A percentile compares a stretch with the other conserved stretches of the same genome.
phyloP scores from a whole-genome alignment of 2,888 invertebrate genomes.

The Cantharis flavilabris region DNA sequence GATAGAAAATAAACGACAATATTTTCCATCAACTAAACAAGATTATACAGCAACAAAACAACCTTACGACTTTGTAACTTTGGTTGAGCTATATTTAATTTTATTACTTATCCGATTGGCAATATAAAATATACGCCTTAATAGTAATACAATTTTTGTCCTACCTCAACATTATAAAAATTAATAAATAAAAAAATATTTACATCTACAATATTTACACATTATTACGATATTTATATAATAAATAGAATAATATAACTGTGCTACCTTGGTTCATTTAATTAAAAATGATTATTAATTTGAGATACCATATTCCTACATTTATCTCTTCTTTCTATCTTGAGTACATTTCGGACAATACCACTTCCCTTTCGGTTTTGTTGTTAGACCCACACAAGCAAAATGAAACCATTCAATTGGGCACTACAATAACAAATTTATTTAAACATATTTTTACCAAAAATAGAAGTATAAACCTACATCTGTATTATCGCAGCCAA shows the following conservation, averaged over 20 bases:
- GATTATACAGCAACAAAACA: neutral
- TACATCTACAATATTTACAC: neutral
- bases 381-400: slow-evolving; percentile 87
- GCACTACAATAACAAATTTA: slow-evolving; percentile 58
- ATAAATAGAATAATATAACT: neutral
- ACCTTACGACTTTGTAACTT: neutral
- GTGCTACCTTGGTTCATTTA: neutral
- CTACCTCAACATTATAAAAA: neutral
- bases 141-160: neutral
- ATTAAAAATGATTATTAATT: neutral
- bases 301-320: neutral
- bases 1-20: neutral
- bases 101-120: neutral
- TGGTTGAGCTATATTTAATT: neutral
- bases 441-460: neutral
- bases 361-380: slow-evolving; percentile 94
- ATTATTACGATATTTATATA: neutral
- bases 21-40: neutral
- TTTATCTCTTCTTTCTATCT: slow-evolving; percentile 78
- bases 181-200: neutral
- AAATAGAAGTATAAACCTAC: slow-evolving; percentile 56
- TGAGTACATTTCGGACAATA: slow-evolving; percentile 92
- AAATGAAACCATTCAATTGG: slow-evolving; percentile 97
- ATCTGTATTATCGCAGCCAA: slow-evolving; percentile 93
- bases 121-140: neutral